Conservation (phyloP, 2,113 vertebrate genomes). For the Tetrao urogallus region DNA sequence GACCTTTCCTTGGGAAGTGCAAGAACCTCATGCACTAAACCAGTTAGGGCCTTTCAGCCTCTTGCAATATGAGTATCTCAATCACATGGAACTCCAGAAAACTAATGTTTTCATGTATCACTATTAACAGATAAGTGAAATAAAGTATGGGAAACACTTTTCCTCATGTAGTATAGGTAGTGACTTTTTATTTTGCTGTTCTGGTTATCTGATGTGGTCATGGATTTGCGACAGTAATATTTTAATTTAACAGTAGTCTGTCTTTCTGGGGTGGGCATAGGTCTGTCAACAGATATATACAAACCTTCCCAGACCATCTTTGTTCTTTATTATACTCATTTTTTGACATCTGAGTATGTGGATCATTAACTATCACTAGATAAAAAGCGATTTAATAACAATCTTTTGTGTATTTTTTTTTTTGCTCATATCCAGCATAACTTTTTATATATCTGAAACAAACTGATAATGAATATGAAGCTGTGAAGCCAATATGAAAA, state of each 20-base stretch:
- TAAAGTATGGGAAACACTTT: neutral
- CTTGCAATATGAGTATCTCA: neutral
- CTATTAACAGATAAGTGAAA: neutral
- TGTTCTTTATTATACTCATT: neutral
- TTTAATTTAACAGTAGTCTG: accelerated
- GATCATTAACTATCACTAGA: neutral
- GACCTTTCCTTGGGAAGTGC: neutral
- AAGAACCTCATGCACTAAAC: neutral
- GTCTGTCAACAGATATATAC: neutral
- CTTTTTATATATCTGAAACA: neutral
- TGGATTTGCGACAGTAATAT: neutral
- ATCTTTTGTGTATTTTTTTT: neutral
- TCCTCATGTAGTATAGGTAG: neutral
- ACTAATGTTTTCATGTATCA: neutral
- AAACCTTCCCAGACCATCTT: neutral
- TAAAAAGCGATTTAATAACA: neutral
- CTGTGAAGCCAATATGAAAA: neutral
- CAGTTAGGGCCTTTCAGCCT: neutral
- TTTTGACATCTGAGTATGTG: neutral
- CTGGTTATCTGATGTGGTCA: accelerated
- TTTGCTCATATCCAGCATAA: neutral
- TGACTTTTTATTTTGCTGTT: neutral
- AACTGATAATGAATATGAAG: neutral
- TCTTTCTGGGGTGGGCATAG: neutral
- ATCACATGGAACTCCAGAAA: neutral